Percentiles rank a stretch among this genome's conserved stretches.
phyloP scores from a whole-genome alignment of 2,113 vertebrate species.

The Steatornis caripensis region DNA sequence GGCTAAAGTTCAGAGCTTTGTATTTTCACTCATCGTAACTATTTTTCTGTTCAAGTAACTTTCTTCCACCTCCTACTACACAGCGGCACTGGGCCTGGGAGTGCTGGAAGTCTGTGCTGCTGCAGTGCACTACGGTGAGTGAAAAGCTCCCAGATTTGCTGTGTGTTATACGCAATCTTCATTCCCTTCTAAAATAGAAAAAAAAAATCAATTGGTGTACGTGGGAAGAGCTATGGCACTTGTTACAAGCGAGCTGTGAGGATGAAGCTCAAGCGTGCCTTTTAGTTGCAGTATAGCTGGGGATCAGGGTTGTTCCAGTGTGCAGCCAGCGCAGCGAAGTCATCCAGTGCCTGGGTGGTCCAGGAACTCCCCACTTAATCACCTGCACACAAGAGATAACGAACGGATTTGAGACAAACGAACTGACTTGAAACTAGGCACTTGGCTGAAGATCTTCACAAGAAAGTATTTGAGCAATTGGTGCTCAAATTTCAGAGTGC shows the following conservation, averaged over 20 bases:
- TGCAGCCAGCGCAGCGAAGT: too few relatives aligned
- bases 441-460: neutral
- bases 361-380: neutral
- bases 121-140: accelerated
- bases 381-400: neutral
- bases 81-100: neutral
- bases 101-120: neutral
- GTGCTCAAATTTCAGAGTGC: neutral
- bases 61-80: neutral
- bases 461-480: neutral
- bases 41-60: neutral
- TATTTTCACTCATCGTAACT: neutral
- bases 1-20: neutral
- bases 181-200: neutral
- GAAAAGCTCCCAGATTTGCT: neutral
- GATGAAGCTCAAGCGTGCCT: too few relatives aligned
- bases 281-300: neutral
- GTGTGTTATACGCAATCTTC: accelerated
- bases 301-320: neutral
- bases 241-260: neutral
- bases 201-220: neutral
- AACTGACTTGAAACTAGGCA: neutral
- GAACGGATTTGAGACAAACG: neutral
- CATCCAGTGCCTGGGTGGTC: neutral
- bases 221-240: neutral